Conservation (phyloP, 2,113 vertebrate genomes). For the Poicephalus meyeri region DNA sequence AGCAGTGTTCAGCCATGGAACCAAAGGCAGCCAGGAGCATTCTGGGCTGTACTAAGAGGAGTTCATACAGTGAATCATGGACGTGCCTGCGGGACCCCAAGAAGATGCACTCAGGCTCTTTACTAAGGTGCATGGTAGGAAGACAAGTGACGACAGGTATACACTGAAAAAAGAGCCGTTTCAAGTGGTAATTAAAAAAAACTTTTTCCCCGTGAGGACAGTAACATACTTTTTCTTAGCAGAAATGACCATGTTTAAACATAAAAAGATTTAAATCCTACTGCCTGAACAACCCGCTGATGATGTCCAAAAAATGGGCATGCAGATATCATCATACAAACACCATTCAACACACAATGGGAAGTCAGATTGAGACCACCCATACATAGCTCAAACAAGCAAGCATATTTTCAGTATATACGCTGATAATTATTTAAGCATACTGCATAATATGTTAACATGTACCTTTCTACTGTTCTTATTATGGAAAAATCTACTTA, state of each 20-base stretch:
- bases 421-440: neutral
- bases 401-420: neutral
- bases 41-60: neutral
- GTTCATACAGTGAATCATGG: neutral
- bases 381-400: neutral
- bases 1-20: neutral
- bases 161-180: no score
- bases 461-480: neutral
- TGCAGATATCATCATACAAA: neutral
- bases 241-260: neutral
- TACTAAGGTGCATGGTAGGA: neutral
- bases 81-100: neutral
- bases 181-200: neutral
- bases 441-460: neutral
- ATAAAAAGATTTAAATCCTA: neutral
- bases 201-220: neutral
- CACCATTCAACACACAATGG: neutral
- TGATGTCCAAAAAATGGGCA: neutral
- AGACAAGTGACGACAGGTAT: neutral
- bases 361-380: neutral
- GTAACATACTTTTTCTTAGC: neutral
- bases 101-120: neutral
- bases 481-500: neutral
- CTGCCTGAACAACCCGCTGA: neutral
- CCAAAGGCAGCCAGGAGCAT: neutral